A percentile compares a stretch with the other conserved stretches of the same genome.
Evolutionary conservation across 2,113 vertebrate genomes (phyloP).

Genomic region (Eudorcas thomsonii): DNA sequence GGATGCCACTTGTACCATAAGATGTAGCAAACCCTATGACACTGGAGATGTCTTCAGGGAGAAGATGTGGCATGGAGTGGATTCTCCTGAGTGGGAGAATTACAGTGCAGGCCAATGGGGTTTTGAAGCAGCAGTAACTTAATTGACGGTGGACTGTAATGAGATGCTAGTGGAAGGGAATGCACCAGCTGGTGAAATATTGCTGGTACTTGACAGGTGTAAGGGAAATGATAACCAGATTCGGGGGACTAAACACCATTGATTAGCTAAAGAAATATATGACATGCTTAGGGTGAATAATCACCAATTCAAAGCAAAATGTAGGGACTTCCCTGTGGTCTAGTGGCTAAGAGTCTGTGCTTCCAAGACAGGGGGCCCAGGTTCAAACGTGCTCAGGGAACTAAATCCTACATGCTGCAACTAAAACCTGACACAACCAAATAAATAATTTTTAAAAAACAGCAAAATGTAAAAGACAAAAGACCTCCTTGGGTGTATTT

Average conservation of each 20-base stretch:
- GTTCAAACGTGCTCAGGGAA: neutral
- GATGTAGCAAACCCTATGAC: neutral
- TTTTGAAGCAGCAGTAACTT: neutral
- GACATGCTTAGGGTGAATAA: neutral
- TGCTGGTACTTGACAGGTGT: neutral
- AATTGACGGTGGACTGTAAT: neutral
- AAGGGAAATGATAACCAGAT: slow-evolving; percentile 32
- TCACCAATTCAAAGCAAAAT: slow-evolving; percentile 6
- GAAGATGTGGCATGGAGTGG: neutral
- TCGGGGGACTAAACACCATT: neutral
- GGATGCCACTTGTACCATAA: neutral
- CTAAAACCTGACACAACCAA: neutral
- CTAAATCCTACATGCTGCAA: neutral
- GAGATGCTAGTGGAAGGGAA: neutral
- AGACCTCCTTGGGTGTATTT: neutral
- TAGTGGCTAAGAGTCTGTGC: neutral
- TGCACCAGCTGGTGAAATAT: slow-evolving; percentile 22
- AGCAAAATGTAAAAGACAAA: neutral
- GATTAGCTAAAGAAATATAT: slow-evolving; percentile 27
- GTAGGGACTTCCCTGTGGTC: neutral
- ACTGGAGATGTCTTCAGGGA: neutral
- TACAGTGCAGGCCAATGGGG: neutral
- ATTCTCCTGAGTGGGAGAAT: neutral
- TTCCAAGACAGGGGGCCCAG: neutral
- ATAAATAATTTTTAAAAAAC: neutral